Conservation (phyloP, 2,888 invertebrate genomes). For the Noctua janthe region DNA sequence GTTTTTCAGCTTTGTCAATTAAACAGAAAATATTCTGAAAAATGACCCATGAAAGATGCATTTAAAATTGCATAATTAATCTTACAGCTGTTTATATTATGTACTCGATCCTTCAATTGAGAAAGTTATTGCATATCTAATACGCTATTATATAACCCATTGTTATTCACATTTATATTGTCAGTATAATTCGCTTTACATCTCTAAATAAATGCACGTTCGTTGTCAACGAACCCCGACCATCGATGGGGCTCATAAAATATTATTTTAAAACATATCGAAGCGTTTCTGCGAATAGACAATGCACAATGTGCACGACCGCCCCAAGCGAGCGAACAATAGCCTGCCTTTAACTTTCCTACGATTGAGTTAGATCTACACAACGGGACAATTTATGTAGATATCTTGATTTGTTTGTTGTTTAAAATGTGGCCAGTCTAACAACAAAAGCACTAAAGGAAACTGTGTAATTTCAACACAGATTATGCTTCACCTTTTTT, state of each 20-base stretch:
- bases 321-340: constrained; percentile 78
- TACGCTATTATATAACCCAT: background rate
- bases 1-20: background rate
- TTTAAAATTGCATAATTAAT: background rate
- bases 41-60: background rate
- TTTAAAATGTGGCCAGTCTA: background rate
- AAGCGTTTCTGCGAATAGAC: constrained; percentile 78
- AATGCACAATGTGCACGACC: constrained; percentile 86
- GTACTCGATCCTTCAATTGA: background rate
- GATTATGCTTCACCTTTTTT: background rate
- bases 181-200: constrained; percentile 37
- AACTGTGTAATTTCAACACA: background rate
- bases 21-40: background rate
- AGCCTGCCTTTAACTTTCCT: constrained; percentile 74
- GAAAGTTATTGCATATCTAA: background rate
- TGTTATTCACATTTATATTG: constrained; percentile 28
- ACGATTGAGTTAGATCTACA: constrained; percentile 73
- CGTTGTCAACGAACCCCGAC: constrained; percentile 67
- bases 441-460: background rate
- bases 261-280: constrained; percentile 76
- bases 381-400: constrained; percentile 72
- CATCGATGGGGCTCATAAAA: constrained; percentile 70
- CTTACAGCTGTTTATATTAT: background rate
- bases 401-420: constrained; percentile 46
- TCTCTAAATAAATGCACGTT: constrained; percentile 57